These are phyloP conservation scores for Archaeoteleia sp. DNA, from an alignment of 2,888 invertebrate genomes.

Conservation along the genomic window DNA sequence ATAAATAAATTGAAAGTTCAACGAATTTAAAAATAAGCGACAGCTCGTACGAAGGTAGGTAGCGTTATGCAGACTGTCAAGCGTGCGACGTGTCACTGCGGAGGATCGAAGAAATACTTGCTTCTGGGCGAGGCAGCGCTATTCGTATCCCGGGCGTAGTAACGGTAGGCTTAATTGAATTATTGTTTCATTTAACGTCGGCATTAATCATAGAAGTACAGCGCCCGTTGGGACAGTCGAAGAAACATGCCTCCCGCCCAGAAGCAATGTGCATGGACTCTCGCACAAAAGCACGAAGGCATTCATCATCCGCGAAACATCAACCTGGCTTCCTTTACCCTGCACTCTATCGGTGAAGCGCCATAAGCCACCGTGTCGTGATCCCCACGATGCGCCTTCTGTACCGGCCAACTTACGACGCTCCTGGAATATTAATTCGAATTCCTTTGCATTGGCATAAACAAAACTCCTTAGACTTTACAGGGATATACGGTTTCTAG, in stretches of 20 bases:
- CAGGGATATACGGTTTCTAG: too few species aligned
- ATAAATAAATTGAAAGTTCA: slow-evolving; percentile 28
- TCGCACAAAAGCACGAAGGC: slow-evolving; percentile 57
- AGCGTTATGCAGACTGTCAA: background rate
- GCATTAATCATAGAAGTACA: slow-evolving; percentile 61
- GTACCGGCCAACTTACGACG: background rate
- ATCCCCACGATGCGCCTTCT: background rate
- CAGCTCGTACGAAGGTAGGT: too few species aligned
- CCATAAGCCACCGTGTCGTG: slow-evolving; percentile 15
- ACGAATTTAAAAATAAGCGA: too few species aligned
- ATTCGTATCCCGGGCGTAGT: slow-evolving; percentile 5
- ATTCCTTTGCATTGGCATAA: slow-evolving; percentile 9
- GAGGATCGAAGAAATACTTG: slow-evolving; percentile 6
- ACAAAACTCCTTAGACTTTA: background rate
- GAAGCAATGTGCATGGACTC: slow-evolving; percentile 47
- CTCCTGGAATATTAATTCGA: slow-evolving; percentile 15
- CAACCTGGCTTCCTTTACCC: slow-evolving; percentile 20
- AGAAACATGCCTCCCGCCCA: slow-evolving; percentile 59
- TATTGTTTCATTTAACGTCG: slow-evolving; percentile 64
- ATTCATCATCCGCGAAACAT: slow-evolving; percentile 58
- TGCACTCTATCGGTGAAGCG: slow-evolving; percentile 8
- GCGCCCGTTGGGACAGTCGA: slow-evolving; percentile 34
- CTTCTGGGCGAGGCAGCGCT: slow-evolving; percentile 6
- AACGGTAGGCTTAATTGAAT: slow-evolving; percentile 62
- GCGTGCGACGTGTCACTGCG: background rate